Percentiles rank a stretch among this genome's conserved stretches.
phyloP scores from a whole-genome alignment of 2,113 vertebrate genomes.

The Calyptomena viridis region DNA sequence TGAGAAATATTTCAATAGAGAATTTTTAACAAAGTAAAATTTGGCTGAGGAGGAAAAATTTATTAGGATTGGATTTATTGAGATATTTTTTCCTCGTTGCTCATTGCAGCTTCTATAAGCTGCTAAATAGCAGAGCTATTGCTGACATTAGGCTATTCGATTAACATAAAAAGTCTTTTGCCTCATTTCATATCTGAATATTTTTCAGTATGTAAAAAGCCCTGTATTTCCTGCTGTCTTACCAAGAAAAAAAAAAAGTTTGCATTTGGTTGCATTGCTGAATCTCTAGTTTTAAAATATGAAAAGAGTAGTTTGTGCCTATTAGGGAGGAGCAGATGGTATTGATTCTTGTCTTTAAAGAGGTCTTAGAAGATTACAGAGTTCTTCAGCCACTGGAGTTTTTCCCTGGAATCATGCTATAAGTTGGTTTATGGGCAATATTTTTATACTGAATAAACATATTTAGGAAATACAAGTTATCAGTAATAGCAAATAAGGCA shows the following conservation, averaged over 20 bases:
- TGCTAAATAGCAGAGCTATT: background rate
- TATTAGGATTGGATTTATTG: background rate
- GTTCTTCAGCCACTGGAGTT: background rate
- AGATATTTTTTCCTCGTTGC: background rate
- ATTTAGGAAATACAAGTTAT: background rate
- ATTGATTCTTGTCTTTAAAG: background rate
- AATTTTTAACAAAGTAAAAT: background rate
- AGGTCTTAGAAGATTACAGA: background rate
- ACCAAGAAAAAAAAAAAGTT: background rate
- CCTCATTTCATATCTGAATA: background rate
- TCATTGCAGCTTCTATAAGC: background rate
- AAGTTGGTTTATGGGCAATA: background rate
- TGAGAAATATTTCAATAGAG: background rate
- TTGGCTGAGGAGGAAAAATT: background rate
- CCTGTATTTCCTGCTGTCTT: background rate
- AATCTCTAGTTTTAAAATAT: background rate
- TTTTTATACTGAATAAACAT: background rate
- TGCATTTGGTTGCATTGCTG: background rate
- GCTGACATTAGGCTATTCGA: background rate
- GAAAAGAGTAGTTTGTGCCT: background rate
- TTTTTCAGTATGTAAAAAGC: background rate
- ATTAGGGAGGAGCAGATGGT: background rate
- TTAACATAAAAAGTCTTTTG: background rate
- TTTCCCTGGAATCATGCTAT: background rate
- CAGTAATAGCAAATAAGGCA: fast-evolving